Evolutionary conservation across 2,797 vertebrate genomes (phyloP).

Genomic region (Myotis pilosus): DNA sequence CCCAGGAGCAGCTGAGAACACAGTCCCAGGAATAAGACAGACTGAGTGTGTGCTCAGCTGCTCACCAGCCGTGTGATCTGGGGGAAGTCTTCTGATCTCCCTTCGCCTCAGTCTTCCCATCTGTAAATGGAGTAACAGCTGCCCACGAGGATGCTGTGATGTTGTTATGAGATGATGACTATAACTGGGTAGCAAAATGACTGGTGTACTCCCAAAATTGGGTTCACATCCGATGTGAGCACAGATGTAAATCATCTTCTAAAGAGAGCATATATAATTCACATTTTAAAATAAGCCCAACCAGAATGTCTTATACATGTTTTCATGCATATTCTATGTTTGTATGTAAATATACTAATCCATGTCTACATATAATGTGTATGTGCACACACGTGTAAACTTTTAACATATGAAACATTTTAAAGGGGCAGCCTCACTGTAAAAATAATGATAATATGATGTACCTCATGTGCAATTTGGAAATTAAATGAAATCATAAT

Average conservation of each 20-base stretch:
- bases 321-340: background rate
- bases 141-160: background rate
- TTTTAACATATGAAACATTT: background rate
- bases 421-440: background rate
- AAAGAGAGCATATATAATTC: background rate
- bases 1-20: background rate
- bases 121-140: slow-evolving; percentile 19
- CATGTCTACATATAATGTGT: background rate
- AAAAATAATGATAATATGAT: background rate
- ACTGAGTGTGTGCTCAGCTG: background rate
- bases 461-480: background rate
- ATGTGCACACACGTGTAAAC: background rate
- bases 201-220: background rate
- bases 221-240: background rate
- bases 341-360: slow-evolving; percentile 13
- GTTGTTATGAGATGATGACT: background rate
- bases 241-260: slow-evolving; percentile 29
- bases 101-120: slow-evolving; percentile 10
- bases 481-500: slow-evolving; percentile 23
- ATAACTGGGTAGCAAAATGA: background rate
- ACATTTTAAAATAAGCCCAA: slow-evolving; percentile 46
- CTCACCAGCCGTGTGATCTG: background rate
- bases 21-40: background rate
- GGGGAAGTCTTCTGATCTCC: background rate
- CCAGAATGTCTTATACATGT: background rate